Evolutionary conservation across 64 coral and sea anemone genomes (phyloP).

Genomic region (Stichodactyla mertensii): DNA sequence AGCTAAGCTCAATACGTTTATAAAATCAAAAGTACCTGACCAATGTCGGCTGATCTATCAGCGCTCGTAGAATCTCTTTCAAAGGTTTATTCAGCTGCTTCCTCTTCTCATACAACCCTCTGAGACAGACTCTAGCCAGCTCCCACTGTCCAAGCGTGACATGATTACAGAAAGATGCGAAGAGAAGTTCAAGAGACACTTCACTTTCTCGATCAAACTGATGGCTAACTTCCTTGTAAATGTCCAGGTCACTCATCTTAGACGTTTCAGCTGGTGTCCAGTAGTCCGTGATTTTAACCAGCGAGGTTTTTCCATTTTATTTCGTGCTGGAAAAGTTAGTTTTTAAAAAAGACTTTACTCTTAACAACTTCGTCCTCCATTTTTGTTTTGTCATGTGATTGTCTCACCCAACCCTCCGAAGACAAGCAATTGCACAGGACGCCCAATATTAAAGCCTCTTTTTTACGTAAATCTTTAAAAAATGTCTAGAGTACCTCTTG

Average conservation of each 20-base stretch:
- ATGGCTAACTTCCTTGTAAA: constrained; percentile 30
- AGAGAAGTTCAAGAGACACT: constrained; percentile 55
- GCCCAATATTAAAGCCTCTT: not conserved
- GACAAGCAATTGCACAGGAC: not conserved
- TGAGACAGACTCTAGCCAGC: constrained; percentile 87
- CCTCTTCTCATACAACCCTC: constrained; percentile 44
- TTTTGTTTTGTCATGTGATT: constrained; percentile 17
- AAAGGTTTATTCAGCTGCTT: constrained; percentile 59
- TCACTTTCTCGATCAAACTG: constrained; percentile 67
- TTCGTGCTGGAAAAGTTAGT: not conserved
- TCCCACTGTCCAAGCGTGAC: constrained; percentile 95
- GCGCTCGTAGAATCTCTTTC: constrained; percentile 73
- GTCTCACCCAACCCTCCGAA: not conserved
- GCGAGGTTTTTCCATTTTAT: not conserved
- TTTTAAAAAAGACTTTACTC: not conserved
- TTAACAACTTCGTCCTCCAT: not conserved
- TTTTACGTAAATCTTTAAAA: not conserved
- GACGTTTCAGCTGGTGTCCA: not conserved
- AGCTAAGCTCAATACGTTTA: not conserved
- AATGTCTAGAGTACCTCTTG: not conserved
- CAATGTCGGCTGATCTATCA: constrained; percentile 78
- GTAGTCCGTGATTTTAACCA: not conserved
- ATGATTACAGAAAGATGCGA: constrained; percentile 78
- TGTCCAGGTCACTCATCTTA: constrained; percentile 41
- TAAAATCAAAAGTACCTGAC: constrained; percentile 40